Evolutionary conservation across 2,888 invertebrate species (phyloP).

Genomic region (Aethes cnicana): DNA sequence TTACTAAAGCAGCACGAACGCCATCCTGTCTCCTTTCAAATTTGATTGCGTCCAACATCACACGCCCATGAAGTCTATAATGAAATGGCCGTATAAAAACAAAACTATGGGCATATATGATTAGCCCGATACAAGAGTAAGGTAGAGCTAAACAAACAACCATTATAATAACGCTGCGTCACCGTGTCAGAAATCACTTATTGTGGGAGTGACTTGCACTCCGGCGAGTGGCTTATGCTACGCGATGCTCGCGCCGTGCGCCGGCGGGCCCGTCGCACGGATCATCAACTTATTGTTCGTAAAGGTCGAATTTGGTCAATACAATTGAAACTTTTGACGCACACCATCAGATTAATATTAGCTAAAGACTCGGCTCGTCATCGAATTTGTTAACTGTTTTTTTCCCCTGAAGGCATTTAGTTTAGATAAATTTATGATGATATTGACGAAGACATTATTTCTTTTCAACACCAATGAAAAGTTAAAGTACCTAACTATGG

Average conservation of each 20-base stretch:
- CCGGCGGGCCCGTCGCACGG: constrained; percentile 47
- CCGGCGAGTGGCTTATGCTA: constrained; percentile 66
- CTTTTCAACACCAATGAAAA: too few relatives aligned
- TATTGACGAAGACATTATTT: constrained; percentile 9
- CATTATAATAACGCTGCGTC: constrained; percentile 77
- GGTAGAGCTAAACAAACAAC: constrained; percentile 82
- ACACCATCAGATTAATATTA: constrained; percentile 28
- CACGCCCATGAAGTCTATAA: constrained; percentile 82
- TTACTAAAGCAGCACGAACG: constrained; percentile 68
- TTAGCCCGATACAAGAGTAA: constrained; percentile 81
- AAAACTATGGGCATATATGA: constrained; percentile 82
- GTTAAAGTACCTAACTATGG: too few relatives aligned
- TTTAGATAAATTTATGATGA: constrained; percentile 16
- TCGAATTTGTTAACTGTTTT: constrained; percentile 13
- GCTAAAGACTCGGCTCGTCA: constrained; percentile 16
- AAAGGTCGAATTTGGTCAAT: constrained; percentile 31
- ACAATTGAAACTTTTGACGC: constrained; percentile 30
- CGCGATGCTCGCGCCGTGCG: constrained; percentile 29
- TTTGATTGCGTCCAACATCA: constrained; percentile 80
- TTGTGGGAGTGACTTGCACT: constrained; percentile 78
- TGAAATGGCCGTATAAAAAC: constrained; percentile 79
- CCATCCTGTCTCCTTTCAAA: constrained; percentile 79
- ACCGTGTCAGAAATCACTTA: constrained; percentile 81
- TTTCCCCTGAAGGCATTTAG: too few relatives aligned
- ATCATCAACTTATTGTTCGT: constrained; percentile 33